Evolutionary conservation across 1,140 invertebrate genomes (phyloP).

Genomic region (Saccostrea echinata): DNA sequence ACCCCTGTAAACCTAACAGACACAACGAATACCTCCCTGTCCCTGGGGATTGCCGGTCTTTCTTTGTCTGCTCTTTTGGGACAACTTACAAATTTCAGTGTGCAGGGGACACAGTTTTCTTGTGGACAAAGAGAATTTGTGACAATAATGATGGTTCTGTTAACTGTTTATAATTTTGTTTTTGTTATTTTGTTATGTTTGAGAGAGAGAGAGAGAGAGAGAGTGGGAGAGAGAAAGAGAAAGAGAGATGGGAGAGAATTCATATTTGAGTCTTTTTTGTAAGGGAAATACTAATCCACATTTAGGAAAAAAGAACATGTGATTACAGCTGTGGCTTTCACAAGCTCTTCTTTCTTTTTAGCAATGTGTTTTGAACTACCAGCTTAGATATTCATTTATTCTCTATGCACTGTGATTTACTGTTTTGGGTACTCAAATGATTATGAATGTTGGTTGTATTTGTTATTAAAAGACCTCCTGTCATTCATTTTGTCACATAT

Average conservation of each 20-base stretch:
- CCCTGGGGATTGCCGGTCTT: constrained; percentile 55
- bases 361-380: no score
- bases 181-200: not conserved
- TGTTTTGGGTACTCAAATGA: no score
- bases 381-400: no score
- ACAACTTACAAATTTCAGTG: constrained; percentile 57
- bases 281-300: no score
- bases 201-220: not conserved
- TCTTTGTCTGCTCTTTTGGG: constrained; percentile 58
- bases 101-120: constrained; percentile 53
- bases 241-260: not conserved
- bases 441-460: no score
- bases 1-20: constrained; percentile 57
- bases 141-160: constrained; percentile 56
- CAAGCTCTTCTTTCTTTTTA: no score
- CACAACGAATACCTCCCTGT: constrained; percentile 55
- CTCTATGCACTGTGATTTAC: no score
- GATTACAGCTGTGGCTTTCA: no score
- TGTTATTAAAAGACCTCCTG: no score
- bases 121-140: constrained; percentile 42
- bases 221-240: constrained; percentile 12
- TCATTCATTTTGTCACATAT: no score
- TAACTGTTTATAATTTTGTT: constrained; percentile 29
- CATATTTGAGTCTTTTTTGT: no score
- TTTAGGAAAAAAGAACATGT: no score